Base-by-base conservation (phyloP, 37 sponge, comb jelly and placozoan genomes). In the Cladorhizidae sp. region DNA sequence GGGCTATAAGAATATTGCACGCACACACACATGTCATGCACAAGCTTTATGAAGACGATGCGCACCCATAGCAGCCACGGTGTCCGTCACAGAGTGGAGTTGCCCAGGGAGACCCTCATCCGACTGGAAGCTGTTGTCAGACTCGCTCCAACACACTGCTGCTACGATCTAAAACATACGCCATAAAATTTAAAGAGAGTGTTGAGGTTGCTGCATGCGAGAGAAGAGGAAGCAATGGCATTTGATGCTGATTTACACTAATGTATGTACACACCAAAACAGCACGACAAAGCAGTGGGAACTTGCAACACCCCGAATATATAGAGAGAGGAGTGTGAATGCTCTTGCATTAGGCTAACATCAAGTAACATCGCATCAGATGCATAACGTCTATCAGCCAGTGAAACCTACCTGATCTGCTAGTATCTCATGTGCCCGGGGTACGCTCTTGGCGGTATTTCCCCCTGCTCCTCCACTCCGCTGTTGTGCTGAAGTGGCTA, bases 51-150 rank as follows among this genome's bases (percentile, higher is more conserved):
- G 6, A 15, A 22, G 75, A 62, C 2, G 57, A 17, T 18, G 8
- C 85, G 62, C 70, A 78, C 85, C 79, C 71, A 85, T 64, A 11
- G 85, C 85, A 35, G 85, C 36, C 42, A 78, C 61, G 33, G 85
- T 70, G 58, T 85, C 79, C 32, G 36, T n/a, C 23, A 85, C 45
- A 14, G 79, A 77, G 23, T 85, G 85, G 15, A 85, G 40, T 70
- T 72, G 36, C 6, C n/a, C 51, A 17, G 42, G 40, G 54, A 18
- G 37, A 6, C 21, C 26, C 32, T 39, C 35, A 15, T n/a, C 35
- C 18, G 28, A 62, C 17, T 14, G 25, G 21, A 52, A 74, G 7
- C 43, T 36, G 25, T 52, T 31, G 22, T 26, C 74, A 55, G 15
- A 11, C 32, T 39, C 64, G 22, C 56, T 58, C 40, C n/a, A 22